Evolutionary conservation across 2,888 invertebrate species (phyloP), one percentile per base, ranked within the genome.

Genomic region (Tetanocera ferruginea): DNA sequence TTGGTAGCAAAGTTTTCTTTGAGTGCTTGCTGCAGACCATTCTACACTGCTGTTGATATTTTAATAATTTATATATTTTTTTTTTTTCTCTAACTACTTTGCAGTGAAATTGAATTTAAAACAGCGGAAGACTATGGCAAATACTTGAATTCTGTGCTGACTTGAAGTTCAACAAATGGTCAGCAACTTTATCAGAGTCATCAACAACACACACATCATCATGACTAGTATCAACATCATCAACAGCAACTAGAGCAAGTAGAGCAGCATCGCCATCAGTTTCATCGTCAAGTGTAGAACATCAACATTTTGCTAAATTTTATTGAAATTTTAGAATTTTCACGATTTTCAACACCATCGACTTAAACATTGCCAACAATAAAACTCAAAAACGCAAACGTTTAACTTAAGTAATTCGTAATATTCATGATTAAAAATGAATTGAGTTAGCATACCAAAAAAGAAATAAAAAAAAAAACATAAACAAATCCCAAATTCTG

Each of bases 41-140:
- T 9, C 8, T 60, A 4, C 9, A 25, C 57, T 60, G 4, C 25
- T 49, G 37, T 3, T 64, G 17, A 17, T 31, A 55, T 60, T 75
- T 66, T 71, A 49, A 23, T 55, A 23, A 49, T 67, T 66, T 14
- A 76, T 49, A 74, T n/a, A 76, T 70, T 37, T 78, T 78, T 64
- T 52, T 52, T 17, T 34, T 31, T 70, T 55, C 76, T 69, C 66
- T 52, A 34, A 17, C 62, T 31, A 76, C 6, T 72, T 83, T 80
- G 31, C 81, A 85, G 85, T 51, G 77, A 82, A 77, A 74, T 82
- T 76, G 86, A 88, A 80, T 89, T 88, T 81, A 78, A 81, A 52
- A 88, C 87, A 79, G 87, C 86, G 78, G 86, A 88, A 49, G 87
- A 88, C 77, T 89, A 89, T 76, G 89, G 85, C 70, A 82, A 84